phyloP scores from a whole-genome alignment of 2,113 vertebrate genomes.

The Aramus guarauna region DNA sequence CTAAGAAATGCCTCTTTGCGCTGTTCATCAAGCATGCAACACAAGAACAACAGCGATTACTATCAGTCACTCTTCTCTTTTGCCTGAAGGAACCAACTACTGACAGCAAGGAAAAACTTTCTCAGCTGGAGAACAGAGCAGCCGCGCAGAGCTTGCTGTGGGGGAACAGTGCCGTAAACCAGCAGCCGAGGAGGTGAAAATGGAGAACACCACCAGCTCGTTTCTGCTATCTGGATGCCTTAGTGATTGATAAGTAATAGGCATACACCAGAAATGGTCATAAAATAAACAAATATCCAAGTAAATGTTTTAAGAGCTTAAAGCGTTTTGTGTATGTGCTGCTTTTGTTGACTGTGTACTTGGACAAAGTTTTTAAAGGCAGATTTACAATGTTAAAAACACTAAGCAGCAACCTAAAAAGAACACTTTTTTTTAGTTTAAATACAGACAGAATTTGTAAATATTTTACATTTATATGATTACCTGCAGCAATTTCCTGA shows the following conservation, averaged over 20 bases:
- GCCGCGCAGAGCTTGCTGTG: background rate
- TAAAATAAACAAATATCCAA: background rate
- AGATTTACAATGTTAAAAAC: background rate
- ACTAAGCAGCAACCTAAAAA: background rate
- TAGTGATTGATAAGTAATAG: background rate
- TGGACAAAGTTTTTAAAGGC: background rate
- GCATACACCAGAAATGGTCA: background rate
- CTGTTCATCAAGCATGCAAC: background rate
- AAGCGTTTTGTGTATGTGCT: background rate
- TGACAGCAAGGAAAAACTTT: background rate
- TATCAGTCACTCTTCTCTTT: background rate
- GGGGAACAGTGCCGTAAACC: background rate
- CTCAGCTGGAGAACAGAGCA: background rate
- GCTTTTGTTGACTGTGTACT: background rate
- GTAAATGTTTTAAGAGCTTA: background rate
- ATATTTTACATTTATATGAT: background rate
- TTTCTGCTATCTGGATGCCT: background rate
- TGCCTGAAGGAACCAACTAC: background rate
- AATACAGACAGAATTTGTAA: background rate
- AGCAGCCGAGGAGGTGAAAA: background rate
- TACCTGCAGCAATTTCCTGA: slow-evolving; percentile 85
- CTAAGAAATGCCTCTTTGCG: background rate
- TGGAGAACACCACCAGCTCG: background rate
- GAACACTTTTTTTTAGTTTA: background rate
- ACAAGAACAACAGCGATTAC: background rate